phyloP scores from a whole-genome alignment of 2,797 vertebrate species.

The Eurystomus glaucurus region DNA sequence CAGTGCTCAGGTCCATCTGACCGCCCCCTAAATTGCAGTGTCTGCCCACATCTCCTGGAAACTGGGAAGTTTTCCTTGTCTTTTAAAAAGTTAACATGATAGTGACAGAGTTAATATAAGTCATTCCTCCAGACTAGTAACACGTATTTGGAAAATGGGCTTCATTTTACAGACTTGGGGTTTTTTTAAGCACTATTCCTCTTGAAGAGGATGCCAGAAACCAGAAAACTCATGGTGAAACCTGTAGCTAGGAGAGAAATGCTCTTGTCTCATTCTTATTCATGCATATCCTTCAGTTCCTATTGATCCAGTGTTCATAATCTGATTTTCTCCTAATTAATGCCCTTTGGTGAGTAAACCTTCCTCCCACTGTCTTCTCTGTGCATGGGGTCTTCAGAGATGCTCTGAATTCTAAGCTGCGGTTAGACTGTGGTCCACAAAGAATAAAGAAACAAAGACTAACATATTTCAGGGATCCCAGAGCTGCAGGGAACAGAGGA shows the following conservation, averaged over 20 bases:
- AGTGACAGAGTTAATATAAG: neutral
- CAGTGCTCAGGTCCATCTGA: neutral
- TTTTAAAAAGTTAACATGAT: neutral
- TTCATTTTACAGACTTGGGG: neutral
- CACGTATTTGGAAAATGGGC: neutral
- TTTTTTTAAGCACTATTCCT: neutral
- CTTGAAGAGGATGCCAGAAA: neutral
- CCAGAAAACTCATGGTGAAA: neutral
- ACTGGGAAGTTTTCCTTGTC: neutral
- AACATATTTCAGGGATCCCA: accelerated
- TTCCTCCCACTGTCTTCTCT: neutral
- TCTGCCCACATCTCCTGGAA: neutral
- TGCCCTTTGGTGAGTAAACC: neutral
- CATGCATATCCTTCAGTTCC: neutral
- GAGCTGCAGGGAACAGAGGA: neutral
- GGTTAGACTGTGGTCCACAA: neutral
- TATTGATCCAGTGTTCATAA: neutral
- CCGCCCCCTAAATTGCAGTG: neutral
- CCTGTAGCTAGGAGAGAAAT: neutral
- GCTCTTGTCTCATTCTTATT: neutral
- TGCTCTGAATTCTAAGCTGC: neutral
- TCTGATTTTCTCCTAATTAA: constrained; percentile 19
- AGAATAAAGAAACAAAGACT: neutral
- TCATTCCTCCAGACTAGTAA: neutral
- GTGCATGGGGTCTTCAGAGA: neutral